phyloP scores from a whole-genome alignment of 2,113 vertebrate genomes.

The Podarcis raffonei region DNA sequence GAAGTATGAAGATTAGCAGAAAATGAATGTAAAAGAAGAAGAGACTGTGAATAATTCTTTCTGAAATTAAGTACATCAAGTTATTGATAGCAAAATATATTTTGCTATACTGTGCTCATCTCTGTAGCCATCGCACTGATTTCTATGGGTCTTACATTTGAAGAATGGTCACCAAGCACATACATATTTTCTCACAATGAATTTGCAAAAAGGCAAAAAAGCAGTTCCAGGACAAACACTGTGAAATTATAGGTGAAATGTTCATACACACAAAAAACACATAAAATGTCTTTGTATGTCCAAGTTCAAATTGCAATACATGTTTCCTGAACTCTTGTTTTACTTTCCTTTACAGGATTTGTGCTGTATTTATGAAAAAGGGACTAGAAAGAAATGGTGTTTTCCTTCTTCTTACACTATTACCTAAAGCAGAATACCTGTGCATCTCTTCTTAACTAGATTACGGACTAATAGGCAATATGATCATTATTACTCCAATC shows the following conservation, averaged over 20 bases:
- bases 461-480: constrained; percentile 3
- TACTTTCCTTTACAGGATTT: not conserved
- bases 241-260: not conserved
- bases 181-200: not conserved
- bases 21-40: not conserved
- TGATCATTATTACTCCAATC: not conserved
- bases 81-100: not conserved
- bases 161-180: not conserved
- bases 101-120: not conserved
- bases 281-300: not conserved
- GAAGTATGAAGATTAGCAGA: not conserved
- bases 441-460: not conserved
- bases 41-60: not conserved
- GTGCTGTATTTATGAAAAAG: not conserved
- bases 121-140: not conserved
- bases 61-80: not conserved
- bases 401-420: not conserved
- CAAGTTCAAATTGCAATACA: not conserved
- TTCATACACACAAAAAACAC: not conserved
- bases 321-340: not conserved
- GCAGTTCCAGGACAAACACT: not conserved
- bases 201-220: not conserved
- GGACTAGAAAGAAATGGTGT: not conserved
- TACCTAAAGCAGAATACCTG: not conserved
- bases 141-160: not conserved